These are phyloP conservation scores for Ceyx erithaca DNA, from an alignment of 2,797 vertebrate species.

Conservation along the genomic window DNA sequence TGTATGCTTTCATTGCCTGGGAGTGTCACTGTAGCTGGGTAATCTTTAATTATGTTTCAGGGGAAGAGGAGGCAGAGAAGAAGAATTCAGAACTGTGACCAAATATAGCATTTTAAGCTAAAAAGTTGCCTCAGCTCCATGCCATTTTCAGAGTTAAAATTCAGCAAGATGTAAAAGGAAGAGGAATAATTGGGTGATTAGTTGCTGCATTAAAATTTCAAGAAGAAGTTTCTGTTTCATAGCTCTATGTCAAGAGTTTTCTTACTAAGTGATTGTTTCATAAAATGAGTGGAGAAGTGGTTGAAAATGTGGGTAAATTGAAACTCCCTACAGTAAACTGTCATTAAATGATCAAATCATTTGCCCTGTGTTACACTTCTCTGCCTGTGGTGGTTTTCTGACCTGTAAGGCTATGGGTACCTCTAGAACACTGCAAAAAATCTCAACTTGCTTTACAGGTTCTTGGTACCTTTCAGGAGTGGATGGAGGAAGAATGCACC, in stretches of 20 bases:
- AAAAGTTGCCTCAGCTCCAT: background rate
- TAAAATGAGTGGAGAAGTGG: background rate
- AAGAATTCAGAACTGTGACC: background rate
- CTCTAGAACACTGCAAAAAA: background rate
- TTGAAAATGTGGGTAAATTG: background rate
- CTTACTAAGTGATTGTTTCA: background rate
- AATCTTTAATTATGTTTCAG: background rate
- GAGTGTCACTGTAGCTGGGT: background rate
- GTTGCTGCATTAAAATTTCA: background rate
- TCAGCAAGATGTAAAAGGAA: background rate
- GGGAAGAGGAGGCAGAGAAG: background rate
- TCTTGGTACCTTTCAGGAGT: constrained; percentile 22
- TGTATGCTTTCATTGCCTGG: background rate
- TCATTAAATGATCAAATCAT: background rate
- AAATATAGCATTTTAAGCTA: background rate
- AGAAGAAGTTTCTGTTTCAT: background rate
- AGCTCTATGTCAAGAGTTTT: background rate
- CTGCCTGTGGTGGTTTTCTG: background rate
- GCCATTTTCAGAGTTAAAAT: background rate
- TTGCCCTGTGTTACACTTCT: background rate
- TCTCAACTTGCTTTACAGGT: constrained; percentile 1
- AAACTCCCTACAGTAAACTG: background rate
- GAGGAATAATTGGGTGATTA: background rate
- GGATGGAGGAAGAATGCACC: constrained; percentile 13
- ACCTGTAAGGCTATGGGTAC: background rate